phyloP scores from a whole-genome alignment of 1,140 invertebrate species.

The Gerris buenoi region DNA sequence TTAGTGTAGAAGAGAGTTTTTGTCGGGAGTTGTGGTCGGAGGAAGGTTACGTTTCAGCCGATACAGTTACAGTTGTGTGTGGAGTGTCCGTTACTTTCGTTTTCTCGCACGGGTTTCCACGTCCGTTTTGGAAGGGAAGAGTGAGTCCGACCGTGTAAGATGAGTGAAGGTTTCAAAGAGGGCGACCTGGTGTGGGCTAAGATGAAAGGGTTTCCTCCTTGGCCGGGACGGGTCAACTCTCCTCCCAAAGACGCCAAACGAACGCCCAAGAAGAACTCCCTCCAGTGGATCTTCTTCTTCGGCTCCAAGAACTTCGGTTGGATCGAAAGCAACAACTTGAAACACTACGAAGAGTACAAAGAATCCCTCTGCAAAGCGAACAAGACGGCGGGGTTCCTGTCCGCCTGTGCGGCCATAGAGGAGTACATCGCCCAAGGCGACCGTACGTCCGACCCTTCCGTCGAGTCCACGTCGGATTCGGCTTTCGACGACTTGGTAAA shows the following conservation, averaged over 20 bases:
- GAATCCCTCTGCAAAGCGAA: not conserved
- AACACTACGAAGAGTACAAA: not conserved
- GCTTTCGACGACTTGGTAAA: not conserved
- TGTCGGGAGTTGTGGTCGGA: no score
- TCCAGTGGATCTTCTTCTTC: slow-evolving; percentile 82
- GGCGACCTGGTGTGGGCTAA: slow-evolving; percentile 43
- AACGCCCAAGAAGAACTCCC: slow-evolving; percentile 42
- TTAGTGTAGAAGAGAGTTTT: no score
- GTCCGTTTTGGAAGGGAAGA: no score
- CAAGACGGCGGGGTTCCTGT: not conserved
- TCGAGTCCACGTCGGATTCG: not conserved
- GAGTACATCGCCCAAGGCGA: not conserved
- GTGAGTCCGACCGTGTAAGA: no score
- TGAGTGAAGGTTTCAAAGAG: slow-evolving; percentile 5
- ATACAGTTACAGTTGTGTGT: no score
- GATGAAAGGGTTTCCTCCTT: slow-evolving; percentile 87
- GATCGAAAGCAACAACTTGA: not conserved
- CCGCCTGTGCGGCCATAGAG: not conserved
- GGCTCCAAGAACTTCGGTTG: slow-evolving; percentile 65
- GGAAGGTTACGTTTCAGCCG: no score
- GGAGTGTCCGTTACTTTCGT: no score
- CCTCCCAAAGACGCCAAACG: slow-evolving; percentile 47
- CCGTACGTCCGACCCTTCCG: not conserved
- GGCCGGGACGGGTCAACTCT: slow-evolving; percentile 68
- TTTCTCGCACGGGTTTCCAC: no score